A percentile compares a stretch with the other conserved stretches of the same genome.
Evolutionary conservation across 2,888 invertebrate species (phyloP).

Genomic region (Caprella mutica): DNA sequence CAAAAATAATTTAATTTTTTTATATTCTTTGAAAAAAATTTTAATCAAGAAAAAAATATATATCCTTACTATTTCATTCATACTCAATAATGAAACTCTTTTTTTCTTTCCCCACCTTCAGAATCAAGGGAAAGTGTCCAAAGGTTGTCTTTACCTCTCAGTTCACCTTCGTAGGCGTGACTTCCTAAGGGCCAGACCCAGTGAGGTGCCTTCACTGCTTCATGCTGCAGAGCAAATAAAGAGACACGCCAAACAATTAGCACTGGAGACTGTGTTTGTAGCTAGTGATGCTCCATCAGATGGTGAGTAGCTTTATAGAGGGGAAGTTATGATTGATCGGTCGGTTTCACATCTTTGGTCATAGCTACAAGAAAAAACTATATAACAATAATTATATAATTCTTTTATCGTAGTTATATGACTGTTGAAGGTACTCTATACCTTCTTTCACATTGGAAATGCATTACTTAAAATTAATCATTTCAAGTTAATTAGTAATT

Average conservation of each 20-base stretch:
- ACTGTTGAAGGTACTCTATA: background rate
- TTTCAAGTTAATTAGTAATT: too few relatives aligned
- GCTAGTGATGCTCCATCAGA: slow-evolving; percentile 66
- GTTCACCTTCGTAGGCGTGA: slow-evolving; percentile 81
- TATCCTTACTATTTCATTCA: background rate
- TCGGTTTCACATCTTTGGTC: too few relatives aligned
- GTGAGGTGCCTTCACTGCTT: slow-evolving; percentile 64
- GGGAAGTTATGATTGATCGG: too few relatives aligned
- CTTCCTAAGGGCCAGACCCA: slow-evolving; percentile 61
- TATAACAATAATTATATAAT: too few relatives aligned
- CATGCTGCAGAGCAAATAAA: slow-evolving; percentile 64
- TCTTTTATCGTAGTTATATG: background rate
- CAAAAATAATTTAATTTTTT: too few relatives aligned
- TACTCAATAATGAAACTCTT: background rate
- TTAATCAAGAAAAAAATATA: too few relatives aligned
- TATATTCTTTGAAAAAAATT: too few relatives aligned
- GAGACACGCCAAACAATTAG: slow-evolving; percentile 48
- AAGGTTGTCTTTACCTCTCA: slow-evolving; percentile 57
- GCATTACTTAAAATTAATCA: too few relatives aligned
- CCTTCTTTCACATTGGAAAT: too few relatives aligned
- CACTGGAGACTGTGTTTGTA: slow-evolving; percentile 57
- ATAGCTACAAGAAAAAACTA: too few relatives aligned
- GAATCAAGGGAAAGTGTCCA: too few relatives aligned
- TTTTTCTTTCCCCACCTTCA: too few relatives aligned
- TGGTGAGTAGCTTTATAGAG: slow-evolving; percentile 39